Evolutionary conservation across 2,113 vertebrate species (phyloP).

Genomic region (Chinchilla lanigera): DNA sequence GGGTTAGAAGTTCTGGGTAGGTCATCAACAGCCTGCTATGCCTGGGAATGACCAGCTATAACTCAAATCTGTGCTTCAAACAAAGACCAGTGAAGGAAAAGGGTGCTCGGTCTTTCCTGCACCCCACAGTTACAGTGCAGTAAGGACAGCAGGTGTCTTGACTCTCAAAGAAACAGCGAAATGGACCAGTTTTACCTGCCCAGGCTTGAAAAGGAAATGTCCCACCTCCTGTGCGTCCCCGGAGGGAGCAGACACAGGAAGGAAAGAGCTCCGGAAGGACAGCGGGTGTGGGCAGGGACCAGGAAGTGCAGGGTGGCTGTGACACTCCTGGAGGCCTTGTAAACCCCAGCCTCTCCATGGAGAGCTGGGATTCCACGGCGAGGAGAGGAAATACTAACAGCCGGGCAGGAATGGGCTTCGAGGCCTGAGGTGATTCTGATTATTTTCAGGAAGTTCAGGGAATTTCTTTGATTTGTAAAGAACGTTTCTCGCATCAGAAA

Average conservation of each 20-base stretch:
- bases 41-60: neutral
- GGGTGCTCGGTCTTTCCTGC: neutral
- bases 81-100: neutral
- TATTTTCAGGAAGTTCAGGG: constrained; percentile 62
- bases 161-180: constrained; percentile 6
- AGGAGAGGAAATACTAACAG: constrained; percentile 32
- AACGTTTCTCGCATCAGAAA: constrained; percentile 23
- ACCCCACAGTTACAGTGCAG: neutral
- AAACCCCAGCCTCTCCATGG: constrained; percentile 9
- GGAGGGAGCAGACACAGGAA: constrained; percentile 12
- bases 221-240: neutral
- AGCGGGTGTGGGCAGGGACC: neutral
- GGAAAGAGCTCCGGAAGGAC: constrained; percentile 25
- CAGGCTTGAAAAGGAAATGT: neutral
- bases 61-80: neutral
- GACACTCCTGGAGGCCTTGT: constrained; percentile 35
- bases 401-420: neutral
- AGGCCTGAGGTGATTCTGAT: constrained; percentile 44
- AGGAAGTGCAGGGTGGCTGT: neutral
- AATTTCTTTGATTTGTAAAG: constrained; percentile 63
- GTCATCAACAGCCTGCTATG: neutral
- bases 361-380: neutral
- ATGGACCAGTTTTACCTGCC: neutral
- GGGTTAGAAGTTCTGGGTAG: neutral
- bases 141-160: neutral